These are phyloP conservation scores for Hesperophylax magnus DNA, from an alignment of 1,140 invertebrate species.

Conservation along the genomic window DNA sequence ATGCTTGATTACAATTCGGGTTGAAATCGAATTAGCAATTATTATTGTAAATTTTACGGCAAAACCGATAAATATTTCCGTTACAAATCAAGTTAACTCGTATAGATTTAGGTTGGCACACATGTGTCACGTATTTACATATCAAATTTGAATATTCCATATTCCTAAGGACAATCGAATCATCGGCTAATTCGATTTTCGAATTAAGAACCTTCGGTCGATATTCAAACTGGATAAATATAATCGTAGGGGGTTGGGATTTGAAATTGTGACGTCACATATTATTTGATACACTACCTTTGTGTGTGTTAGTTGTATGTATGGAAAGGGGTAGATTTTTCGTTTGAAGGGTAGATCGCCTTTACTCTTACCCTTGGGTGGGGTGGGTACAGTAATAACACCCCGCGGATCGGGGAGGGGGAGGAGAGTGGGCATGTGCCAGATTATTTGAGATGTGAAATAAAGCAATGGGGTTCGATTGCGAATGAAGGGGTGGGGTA, in stretches of 20 bases:
- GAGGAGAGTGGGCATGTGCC: conserved; percentile 40
- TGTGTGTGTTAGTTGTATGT: conserved; percentile 23
- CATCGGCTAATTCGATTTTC: conserved; percentile 21
- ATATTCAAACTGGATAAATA: conserved; percentile 20
- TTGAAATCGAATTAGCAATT: too few relatives aligned
- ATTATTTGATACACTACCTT: conserved; percentile 30
- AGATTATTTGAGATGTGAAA: conserved; percentile 50
- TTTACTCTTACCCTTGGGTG: conserved; percentile 32
- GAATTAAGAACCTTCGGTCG: conserved; percentile 33
- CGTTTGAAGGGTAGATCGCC: conserved; percentile 36
- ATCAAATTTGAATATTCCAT: conserved; percentile 4
- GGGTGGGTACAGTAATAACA: conserved; percentile 47
- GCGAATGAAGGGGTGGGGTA: conserved; percentile 22
- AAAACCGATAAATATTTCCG: too few relatives aligned
- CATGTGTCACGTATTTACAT: neutral
- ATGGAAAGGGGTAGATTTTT: conserved; percentile 46
- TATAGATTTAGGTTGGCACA: too few relatives aligned
- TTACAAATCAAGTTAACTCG: too few relatives aligned
- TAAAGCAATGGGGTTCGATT: conserved; percentile 46
- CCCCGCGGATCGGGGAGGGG: conserved; percentile 17
- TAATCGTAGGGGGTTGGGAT: neutral
- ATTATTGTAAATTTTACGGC: too few relatives aligned
- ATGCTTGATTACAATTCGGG: too few relatives aligned
- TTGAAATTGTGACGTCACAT: conserved; percentile 23
- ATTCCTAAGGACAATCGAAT: conserved; percentile 31